Percentiles rank a stretch among this genome's conserved stretches.
Conservation (phyloP, 2,888 invertebrate species). For the Spisula solida region DNA sequence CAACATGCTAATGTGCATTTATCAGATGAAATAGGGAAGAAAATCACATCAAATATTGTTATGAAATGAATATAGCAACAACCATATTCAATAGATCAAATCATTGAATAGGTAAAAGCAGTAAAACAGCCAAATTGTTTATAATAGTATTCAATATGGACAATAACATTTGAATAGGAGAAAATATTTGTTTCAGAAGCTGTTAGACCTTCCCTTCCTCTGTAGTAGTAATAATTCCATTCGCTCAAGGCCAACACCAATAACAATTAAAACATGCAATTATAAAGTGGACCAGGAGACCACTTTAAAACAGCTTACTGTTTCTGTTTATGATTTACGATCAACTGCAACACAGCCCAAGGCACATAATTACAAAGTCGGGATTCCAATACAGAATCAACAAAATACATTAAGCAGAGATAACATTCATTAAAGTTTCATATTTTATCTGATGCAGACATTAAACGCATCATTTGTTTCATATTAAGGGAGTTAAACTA, state of each 20-base stretch:
- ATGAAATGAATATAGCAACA: too few relatives aligned
- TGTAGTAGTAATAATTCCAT: background rate
- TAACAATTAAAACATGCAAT: background rate
- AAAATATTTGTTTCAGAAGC: too few relatives aligned
- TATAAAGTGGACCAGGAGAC: background rate
- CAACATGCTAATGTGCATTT: background rate
- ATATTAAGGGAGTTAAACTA: slow-evolving; percentile 45
- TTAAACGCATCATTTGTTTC: slow-evolving; percentile 52
- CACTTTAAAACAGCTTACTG: background rate
- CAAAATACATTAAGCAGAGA: slow-evolving; percentile 25
- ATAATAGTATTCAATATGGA: too few relatives aligned
- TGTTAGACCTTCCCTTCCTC: too few relatives aligned
- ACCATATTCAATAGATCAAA: too few relatives aligned
- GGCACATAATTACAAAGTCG: slow-evolving; percentile 4
- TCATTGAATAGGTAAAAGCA: too few relatives aligned
- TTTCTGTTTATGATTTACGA: background rate
- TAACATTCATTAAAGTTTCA: slow-evolving; percentile 41
- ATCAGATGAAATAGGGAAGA: background rate
- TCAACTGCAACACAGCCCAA: background rate
- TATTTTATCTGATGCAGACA: slow-evolving; percentile 33
- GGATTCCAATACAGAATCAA: slow-evolving; percentile 2
- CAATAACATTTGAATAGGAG: too few relatives aligned
- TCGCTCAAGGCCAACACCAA: background rate
- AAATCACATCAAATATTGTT: background rate
- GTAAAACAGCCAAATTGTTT: too few relatives aligned